These are phyloP conservation scores for Petrolisthes manimaculis DNA, from an alignment of 2,888 invertebrate genomes.

Conservation along the genomic window DNA sequence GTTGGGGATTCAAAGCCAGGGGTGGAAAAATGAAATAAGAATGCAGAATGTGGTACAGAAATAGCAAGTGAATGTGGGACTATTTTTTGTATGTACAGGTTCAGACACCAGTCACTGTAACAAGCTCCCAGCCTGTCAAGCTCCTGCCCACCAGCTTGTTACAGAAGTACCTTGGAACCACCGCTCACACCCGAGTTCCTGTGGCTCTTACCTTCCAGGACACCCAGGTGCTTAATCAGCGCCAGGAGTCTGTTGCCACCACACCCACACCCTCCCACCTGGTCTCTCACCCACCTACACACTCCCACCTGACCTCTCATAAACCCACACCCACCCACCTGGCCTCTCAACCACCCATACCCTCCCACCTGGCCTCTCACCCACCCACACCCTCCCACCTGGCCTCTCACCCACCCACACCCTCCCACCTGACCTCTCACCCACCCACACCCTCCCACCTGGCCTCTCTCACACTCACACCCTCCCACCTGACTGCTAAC, in stretches of 20 bases:
- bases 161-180: neutral
- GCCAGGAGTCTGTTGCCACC: too few species aligned
- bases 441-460: too few species aligned
- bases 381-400: neutral
- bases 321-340: neutral
- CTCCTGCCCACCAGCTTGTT: neutral
- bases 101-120: neutral
- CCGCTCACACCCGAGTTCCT: conserved; percentile 11
- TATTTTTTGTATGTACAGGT: neutral
- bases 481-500: too few species aligned
- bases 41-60: too few species aligned
- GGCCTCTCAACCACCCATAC: neutral
- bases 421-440: neutral
- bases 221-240: neutral
- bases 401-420: neutral
- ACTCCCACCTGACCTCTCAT: neutral
- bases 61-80: too few species aligned
- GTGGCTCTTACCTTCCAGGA: conserved; percentile 38
- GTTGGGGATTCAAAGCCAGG: too few species aligned
- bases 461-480: too few species aligned
- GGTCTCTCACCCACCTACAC: neutral
- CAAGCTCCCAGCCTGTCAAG: neutral
- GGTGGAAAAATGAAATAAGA: too few species aligned
- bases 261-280: neutral
- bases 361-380: neutral